Evolutionary conservation across 2,888 invertebrate species (phyloP), one percentile per base, ranked within the genome.

Genomic region (Oxytorus armatus): DNA sequence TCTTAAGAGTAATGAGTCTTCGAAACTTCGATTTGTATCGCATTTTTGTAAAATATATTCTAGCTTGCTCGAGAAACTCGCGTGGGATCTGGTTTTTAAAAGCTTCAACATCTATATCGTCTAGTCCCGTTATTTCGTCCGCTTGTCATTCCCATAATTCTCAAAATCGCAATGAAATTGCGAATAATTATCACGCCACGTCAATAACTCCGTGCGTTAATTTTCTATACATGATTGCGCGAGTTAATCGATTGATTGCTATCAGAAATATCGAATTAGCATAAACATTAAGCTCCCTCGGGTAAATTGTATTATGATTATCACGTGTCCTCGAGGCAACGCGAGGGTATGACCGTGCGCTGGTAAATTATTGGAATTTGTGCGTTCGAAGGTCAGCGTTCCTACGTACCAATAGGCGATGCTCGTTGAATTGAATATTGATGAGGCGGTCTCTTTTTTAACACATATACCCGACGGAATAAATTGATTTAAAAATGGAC

Each of bases 241-340:
- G 25, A 66, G 39, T 39, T 53, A 47, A 74, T 68, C 68, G 68
- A 47, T 23, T 29, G 55, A 68, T 44, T 73, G 59, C 61, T 36
- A 63, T 74, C 73, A 55, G 68, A 74, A 78, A 63, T 47, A 36
- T 61, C 36, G 23, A 11, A 78, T 74, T 59, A 74, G 47, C 78
- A 74, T 69, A 78, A 78, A 78, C 55, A 74, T 74, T 57, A 18
- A 29, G 51, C 36, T 16, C 61, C 73, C 74, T 16, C 53, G n/a
- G 18, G 68, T 47, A 42, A 68, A 78, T 68, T 33, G 61, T 69
- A 74, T 78, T 68, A 78, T 53, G 42, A 66, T 78, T 68, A 73
- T 68, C 51, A 33, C 42, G 53, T 21, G 44, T 29, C 36, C 25
- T 11, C 29, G 10, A n/a, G n/a, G n/a, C n/a, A n/a, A n/a, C n/a